These are phyloP conservation scores for Phrynocephalus guinanensis DNA, from an alignment of 2,797 vertebrate genomes.

Conservation along the genomic window DNA sequence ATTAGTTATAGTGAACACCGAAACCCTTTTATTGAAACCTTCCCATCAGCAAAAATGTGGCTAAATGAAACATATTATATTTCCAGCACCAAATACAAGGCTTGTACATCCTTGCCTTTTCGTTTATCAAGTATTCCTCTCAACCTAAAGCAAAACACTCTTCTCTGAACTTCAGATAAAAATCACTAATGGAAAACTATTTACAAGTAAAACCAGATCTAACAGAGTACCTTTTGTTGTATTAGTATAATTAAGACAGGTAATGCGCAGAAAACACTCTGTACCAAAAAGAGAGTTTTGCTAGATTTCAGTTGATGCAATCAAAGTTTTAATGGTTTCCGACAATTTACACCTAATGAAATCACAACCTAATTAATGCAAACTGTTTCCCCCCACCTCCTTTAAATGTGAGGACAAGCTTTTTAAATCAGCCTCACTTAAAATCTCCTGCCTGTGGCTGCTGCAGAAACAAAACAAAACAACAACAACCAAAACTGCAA, in stretches of 20 bases:
- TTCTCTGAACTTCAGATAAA: neutral
- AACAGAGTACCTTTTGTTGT: neutral
- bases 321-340: neutral
- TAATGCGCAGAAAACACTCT: neutral
- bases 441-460: neutral
- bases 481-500: neutral
- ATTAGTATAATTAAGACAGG: neutral
- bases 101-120: neutral
- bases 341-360: neutral
- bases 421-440: neutral
- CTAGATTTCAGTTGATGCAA: neutral
- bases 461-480: neutral
- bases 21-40: neutral
- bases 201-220: neutral
- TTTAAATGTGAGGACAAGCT: neutral
- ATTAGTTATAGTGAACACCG: neutral
- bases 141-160: neutral
- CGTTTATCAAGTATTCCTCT: neutral
- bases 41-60: neutral
- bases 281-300: neutral
- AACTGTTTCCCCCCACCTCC: neutral
- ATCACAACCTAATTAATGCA: neutral
- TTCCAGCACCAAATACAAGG: neutral
- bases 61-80: neutral
- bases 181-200: neutral